A percentile compares a stretch with the other conserved stretches of the same genome.
phyloP scores from a whole-genome alignment of 2,113 vertebrate genomes.

The Mesembrinibis cayennensis region DNA sequence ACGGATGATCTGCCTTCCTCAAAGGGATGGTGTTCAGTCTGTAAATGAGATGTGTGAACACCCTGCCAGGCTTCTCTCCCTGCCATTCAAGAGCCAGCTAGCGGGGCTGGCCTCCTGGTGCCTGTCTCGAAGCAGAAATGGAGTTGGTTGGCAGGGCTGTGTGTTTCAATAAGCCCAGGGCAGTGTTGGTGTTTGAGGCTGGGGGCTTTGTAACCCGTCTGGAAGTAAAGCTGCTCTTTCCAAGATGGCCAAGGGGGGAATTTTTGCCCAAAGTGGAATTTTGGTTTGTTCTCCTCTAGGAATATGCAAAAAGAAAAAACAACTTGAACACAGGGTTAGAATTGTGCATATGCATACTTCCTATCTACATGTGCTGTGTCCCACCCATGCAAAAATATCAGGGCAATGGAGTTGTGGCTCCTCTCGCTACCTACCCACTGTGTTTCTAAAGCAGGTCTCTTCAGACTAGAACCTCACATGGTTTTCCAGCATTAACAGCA shows the following conservation, averaged over 20 bases:
- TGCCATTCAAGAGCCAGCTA: neutral
- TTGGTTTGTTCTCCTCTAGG: neutral
- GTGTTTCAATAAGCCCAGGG: neutral
- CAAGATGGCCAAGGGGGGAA: neutral
- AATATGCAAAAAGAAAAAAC: neutral
- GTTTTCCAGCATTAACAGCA: neutral
- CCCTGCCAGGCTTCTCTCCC: neutral
- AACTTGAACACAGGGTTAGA: neutral
- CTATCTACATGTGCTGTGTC: neutral
- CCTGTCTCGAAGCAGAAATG: neutral
- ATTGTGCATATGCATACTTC: neutral
- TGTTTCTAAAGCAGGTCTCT: neutral
- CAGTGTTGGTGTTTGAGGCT: neutral
- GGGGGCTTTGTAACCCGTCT: neutral
- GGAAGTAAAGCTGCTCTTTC: neutral
- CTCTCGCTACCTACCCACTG: neutral
- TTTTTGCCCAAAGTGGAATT: neutral
- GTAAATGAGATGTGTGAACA: neutral
- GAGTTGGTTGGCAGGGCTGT: neutral
- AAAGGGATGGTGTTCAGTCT: neutral
- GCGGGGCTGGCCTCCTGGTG: neutral
- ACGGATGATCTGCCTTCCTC: neutral
- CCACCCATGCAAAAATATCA: too few species aligned
- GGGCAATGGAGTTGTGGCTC: neutral
- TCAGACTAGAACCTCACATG: neutral